A percentile compares a stretch with the other conserved stretches of the same genome.
Evolutionary conservation across 2,888 invertebrate genomes (phyloP).

Genomic region (Ommatoiulus sabulosus): DNA sequence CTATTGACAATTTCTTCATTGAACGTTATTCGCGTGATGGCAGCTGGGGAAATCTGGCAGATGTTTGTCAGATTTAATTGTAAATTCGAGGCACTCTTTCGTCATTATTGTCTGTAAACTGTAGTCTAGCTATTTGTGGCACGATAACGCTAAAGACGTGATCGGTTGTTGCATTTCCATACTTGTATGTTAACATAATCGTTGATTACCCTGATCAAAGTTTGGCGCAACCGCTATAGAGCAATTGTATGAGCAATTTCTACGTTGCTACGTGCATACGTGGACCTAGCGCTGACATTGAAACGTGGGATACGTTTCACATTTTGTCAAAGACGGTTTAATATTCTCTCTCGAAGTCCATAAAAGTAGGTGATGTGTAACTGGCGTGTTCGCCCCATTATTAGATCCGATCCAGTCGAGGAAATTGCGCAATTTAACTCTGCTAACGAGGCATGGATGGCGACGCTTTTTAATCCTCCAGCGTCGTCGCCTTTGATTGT

Average conservation of each 20-base stretch:
- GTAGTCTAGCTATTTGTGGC: no score
- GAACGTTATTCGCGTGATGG: no score
- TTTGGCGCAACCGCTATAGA: not conserved
- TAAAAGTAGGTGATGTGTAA: conserved; percentile 19
- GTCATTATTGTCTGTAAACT: no score
- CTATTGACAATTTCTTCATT: no score
- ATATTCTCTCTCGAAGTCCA: not conserved
- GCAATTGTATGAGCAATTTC: not conserved
- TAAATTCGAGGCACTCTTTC: no score
- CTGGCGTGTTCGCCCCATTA: not conserved
- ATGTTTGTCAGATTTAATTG: no score
- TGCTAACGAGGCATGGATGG: not conserved
- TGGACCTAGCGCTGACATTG: conserved; percentile 16
- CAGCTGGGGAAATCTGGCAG: no score
- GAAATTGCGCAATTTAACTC: not conserved
- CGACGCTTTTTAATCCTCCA: not conserved
- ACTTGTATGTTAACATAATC: no score
- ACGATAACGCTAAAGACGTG: no score
- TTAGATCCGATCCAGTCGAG: conserved; percentile 15
- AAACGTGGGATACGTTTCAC: conserved; percentile 23
- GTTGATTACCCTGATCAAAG: no score
- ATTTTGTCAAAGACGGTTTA: conserved; percentile 1
- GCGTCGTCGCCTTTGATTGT: not conserved
- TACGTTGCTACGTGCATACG: not conserved
- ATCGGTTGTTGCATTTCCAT: no score